phyloP scores from a whole-genome alignment of 2,888 invertebrate genomes.

The Andrena bicolor region DNA sequence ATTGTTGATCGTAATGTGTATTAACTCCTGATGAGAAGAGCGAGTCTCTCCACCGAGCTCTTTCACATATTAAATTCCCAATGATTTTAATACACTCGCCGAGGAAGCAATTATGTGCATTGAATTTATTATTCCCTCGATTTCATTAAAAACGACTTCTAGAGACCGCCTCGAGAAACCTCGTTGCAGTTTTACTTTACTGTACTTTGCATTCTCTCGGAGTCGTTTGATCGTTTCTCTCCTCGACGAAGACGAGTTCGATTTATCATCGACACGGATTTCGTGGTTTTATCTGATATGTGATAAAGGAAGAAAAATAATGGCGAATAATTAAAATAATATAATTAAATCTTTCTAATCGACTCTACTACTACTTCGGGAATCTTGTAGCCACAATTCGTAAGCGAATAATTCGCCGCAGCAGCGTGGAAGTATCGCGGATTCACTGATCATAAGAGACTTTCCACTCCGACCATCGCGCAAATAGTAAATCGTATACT shows the following conservation, averaged over 20 bases:
- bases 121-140: constrained; percentile 31
- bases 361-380: too few species aligned
- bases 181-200: constrained; percentile 19
- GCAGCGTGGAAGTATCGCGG: too few species aligned
- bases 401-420: too few species aligned
- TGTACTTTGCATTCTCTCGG: constrained; percentile 33
- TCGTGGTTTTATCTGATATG: too few species aligned
- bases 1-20: neutral
- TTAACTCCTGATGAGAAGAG: neutral
- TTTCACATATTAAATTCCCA: constrained; percentile 27
- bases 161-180: neutral
- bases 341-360: too few species aligned
- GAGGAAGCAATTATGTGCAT: constrained; percentile 22
- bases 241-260: neutral
- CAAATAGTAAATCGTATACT: constrained; percentile 15
- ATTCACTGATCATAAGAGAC: too few species aligned
- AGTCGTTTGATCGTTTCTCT: constrained; percentile 2
- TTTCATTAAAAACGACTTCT: constrained; percentile 12
- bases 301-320: too few species aligned
- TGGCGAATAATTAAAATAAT: too few species aligned
- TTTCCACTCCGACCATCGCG: too few species aligned
- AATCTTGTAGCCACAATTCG: too few species aligned
- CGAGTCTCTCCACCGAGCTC: neutral
- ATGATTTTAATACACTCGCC: constrained; percentile 51
- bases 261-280: too few species aligned